Evolutionary conservation across 2,797 vertebrate species (phyloP).

Genomic region (Spinibarbus caldwelli): DNA sequence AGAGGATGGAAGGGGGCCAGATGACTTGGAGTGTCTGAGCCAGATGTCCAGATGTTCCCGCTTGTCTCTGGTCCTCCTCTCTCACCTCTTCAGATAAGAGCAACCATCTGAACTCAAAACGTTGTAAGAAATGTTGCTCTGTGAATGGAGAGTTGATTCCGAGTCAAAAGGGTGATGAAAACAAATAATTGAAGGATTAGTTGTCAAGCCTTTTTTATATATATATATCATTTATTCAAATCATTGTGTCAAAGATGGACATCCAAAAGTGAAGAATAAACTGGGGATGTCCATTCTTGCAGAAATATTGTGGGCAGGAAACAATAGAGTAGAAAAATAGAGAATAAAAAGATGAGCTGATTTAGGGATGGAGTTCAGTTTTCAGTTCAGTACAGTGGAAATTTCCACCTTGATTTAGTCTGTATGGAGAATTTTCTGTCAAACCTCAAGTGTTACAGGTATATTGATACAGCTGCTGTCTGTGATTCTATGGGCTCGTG

Average conservation of each 20-base stretch:
- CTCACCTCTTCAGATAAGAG: conserved; percentile 45
- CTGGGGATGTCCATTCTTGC: background rate
- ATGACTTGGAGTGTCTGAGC: conserved; percentile 46
- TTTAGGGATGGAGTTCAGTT: conserved; percentile 1
- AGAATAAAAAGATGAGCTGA: conserved; percentile 18
- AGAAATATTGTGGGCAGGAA: background rate
- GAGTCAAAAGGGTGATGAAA: background rate
- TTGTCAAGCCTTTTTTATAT: background rate
- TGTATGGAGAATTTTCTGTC: background rate
- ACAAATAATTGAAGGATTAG: background rate
- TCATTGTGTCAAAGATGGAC: background rate
- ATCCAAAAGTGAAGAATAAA: background rate
- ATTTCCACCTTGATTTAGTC: background rate
- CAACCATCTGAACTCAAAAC: conserved; percentile 3
- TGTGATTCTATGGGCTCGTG: conserved; percentile 16
- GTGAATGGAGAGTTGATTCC: background rate
- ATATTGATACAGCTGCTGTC: conserved; percentile 57
- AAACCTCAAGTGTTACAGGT: conserved; percentile 15
- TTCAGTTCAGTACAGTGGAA: conserved; percentile 3
- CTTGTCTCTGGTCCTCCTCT: conserved; percentile 40
- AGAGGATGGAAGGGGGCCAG: conserved; percentile 43
- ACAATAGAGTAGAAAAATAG: conserved; percentile 1
- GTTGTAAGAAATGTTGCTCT: background rate
- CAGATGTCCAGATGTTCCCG: conserved; percentile 62
- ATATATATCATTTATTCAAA: background rate